Percentiles rank a stretch among this genome's conserved stretches.
These are phyloP conservation scores for Coilia nasus DNA, from an alignment of 2,797 vertebrate genomes.

Conservation along the genomic window DNA sequence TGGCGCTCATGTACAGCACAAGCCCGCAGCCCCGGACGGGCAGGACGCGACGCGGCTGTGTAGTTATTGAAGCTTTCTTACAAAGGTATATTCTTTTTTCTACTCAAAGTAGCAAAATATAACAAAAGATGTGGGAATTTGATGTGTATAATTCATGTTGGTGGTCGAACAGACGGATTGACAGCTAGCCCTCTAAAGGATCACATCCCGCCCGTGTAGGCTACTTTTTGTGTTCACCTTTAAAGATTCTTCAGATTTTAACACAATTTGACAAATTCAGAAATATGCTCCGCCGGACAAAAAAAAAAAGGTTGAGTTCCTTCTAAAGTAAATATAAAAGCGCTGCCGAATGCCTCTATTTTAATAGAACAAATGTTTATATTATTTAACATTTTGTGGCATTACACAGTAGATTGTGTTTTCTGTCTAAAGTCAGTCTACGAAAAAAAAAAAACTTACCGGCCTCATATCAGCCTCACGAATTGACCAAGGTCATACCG, in stretches of 20 bases:
- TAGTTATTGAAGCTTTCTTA: constrained; percentile 18
- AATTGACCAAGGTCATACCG: not conserved
- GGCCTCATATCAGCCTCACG: not conserved
- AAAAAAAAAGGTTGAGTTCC: not conserved
- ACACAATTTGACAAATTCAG: constrained; percentile 22
- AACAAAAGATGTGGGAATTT: constrained; percentile 26
- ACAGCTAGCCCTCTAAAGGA: constrained; percentile 19
- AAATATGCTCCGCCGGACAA: not conserved
- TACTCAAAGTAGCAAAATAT: constrained; percentile 26
- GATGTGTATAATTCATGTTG: constrained; percentile 25
- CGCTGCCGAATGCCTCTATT: not conserved
- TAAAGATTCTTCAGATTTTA: constrained; percentile 10
- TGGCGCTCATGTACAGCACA: constrained; percentile 81
- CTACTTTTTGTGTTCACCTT: not conserved
- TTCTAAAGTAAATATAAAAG: not conserved
- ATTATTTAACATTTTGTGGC: not conserved
- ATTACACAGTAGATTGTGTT: not conserved
- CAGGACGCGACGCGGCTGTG: not conserved
- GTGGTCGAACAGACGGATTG: constrained; percentile 25
- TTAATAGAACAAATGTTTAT: not conserved
- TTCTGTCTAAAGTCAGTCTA: not conserved
- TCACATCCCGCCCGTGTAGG: not conserved
- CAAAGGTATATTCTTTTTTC: constrained; percentile 25
- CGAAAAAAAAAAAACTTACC: not conserved
- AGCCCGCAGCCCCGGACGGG: constrained; percentile 35